Conservation (phyloP, 2,888 invertebrate species). For the Lamellibrachia columna region DNA sequence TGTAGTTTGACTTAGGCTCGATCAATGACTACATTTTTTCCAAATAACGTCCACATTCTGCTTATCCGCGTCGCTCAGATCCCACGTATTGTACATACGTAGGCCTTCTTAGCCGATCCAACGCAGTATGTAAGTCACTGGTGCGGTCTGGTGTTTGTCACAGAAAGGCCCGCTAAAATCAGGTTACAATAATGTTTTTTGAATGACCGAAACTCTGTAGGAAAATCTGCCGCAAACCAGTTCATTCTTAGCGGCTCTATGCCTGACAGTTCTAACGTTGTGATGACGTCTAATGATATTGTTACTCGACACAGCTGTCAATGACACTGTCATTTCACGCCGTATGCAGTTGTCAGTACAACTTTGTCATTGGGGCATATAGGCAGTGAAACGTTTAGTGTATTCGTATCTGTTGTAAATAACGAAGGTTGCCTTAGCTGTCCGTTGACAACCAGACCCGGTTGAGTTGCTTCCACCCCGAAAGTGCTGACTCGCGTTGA, state of each 20-base stretch:
- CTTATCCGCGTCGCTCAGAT: background rate
- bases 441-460: too few species aligned
- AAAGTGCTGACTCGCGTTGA: too few species aligned
- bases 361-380: too few species aligned
- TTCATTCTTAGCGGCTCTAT: background rate
- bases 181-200: background rate
- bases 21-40: background rate
- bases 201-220: too few species aligned
- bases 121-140: background rate
- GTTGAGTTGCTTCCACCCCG: too few species aligned
- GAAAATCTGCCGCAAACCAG: background rate
- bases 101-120: background rate
- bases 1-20: conserved; percentile 13
- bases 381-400: too few species aligned
- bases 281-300: too few species aligned
- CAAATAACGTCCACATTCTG: background rate
- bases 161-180: background rate
- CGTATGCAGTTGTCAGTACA: too few species aligned
- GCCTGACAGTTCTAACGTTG: background rate
- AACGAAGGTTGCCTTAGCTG: too few species aligned
- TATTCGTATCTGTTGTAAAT: too few species aligned
- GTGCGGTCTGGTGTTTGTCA: background rate
- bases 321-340: too few species aligned
- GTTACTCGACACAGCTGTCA: too few species aligned
- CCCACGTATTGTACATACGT: background rate